Percentiles rank a stretch among this genome's conserved stretches.
Evolutionary conservation across 92 coral and sea anemone species (phyloP).

Genomic region (Bergia sp.): DNA sequence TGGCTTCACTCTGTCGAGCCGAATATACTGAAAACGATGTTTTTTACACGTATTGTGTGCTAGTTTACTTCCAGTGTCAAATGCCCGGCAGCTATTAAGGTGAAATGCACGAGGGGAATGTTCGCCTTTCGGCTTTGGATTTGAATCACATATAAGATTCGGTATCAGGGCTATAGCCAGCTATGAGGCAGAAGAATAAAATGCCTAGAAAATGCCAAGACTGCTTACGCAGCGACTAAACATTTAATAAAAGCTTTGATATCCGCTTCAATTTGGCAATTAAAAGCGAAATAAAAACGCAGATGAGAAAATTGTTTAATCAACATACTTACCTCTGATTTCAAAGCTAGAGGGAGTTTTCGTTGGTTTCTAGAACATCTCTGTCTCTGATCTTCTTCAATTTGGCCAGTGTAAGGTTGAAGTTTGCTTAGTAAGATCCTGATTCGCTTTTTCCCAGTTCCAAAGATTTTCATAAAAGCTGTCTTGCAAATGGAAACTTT

Average conservation of each 20-base stretch:
- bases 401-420: constrained; percentile 21
- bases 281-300: neutral
- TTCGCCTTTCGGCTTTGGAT: no score
- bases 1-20: no score
- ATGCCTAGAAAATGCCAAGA: neutral
- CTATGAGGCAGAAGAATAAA: no score
- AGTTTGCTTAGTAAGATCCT: neutral
- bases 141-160: no score
- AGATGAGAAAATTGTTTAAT: neutral
- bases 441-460: neutral
- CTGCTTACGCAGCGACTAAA: neutral
- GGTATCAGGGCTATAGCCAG: no score
- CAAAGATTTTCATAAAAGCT: constrained; percentile 23
- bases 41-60: no score
- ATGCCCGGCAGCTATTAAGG: no score
- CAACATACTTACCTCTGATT: neutral
- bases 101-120: no score
- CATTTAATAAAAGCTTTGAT: neutral
- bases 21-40: no score
- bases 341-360: constrained; percentile 20
- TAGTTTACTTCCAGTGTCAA: no score
- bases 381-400: constrained; percentile 20
- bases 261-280: neutral
- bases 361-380: constrained; percentile 10
- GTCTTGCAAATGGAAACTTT: constrained; percentile 13